Conservation (phyloP, 2,888 invertebrate genomes). For the Coelinius sp. region DNA sequence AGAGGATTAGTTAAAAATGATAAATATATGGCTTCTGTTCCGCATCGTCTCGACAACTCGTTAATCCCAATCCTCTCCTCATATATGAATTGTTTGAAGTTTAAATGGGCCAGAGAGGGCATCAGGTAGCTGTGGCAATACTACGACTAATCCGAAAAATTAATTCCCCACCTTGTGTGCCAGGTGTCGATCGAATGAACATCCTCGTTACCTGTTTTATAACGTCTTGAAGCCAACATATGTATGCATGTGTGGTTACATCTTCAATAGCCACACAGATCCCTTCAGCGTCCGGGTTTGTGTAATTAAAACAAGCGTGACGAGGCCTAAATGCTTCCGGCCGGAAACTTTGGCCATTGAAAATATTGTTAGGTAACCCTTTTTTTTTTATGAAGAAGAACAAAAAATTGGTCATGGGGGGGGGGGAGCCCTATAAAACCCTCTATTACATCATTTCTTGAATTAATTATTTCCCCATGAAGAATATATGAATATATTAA, state of each 20-base stretch:
- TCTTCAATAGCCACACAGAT: conserved; percentile 10
- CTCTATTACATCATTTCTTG: neutral
- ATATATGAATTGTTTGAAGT: neutral
- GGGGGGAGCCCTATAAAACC: too few species aligned
- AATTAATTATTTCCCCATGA: neutral
- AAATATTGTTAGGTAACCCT: neutral
- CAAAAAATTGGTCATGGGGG: neutral
- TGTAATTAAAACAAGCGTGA: conserved; percentile 66
- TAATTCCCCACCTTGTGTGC: conserved; percentile 63
- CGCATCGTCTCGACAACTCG: neutral
- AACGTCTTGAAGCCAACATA: neutral
- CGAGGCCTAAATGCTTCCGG: conserved; percentile 65
- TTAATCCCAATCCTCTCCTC: conserved; percentile 18
- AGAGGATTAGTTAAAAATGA: neutral
- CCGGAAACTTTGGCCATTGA: neutral
- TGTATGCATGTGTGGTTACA: conserved; percentile 13
- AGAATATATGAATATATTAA: neutral
- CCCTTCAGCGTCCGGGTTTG: neutral
- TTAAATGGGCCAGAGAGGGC: neutral
- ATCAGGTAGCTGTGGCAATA: conserved; percentile 13
- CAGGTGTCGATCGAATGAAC: conserved; percentile 58
- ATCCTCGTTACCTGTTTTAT: conserved; percentile 47
- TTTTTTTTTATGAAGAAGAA: neutral
- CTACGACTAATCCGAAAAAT: conserved; percentile 67
- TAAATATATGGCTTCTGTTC: neutral